Evolutionary conservation across 2,797 vertebrate species (phyloP), one percentile per base, ranked within the genome.

Genomic region (Sus cebifrons): DNA sequence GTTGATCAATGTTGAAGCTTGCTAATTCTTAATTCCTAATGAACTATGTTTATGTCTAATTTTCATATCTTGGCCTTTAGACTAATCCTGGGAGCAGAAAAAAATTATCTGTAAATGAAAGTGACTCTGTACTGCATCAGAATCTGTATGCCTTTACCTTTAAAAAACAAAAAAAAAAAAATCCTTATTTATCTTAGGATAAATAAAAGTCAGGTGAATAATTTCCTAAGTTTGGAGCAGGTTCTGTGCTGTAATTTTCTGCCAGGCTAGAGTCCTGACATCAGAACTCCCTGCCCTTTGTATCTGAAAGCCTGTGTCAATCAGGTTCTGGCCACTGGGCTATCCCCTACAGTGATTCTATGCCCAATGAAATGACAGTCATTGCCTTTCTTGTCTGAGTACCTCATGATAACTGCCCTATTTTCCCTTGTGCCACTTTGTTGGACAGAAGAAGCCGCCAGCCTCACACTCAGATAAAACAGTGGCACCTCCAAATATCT

Each of bases 21-120:
- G 82, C 56, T 94, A 96, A 86, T 94, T 97, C 91, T 68, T 97
- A 92, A 96, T 97, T 86, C 91, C 71, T 97, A 92, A 96, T 97
- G 84, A 97, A 94, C 60, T 68, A 65, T 73, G 58, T 82, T 95
- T 94, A 87, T 67, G 67, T 84, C 71, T 94, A 68, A 96, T 88
- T 91, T 97, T 96, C 93, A 75, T 93, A 79, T 44, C 86, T 81
- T 93, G 73, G 56, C 71, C 40, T 97, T 92, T 81, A 96, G 62
- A 85, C 25, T 95, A 96, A 96, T 91, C 67, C 75, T 87, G 16
- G 60, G 89, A 91, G 74, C 75, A 91, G 10, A n/a, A 32, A 65
- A 65, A 87, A 73, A 65, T 65, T 29, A 15, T 73, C 56, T 91
- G 67, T 91, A 94, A 93, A 83, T 82, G 91, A 85, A 94, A 86